Evolutionary conservation across 2,113 vertebrate genomes (phyloP).

Genomic region (Trogon surrucura): DNA sequence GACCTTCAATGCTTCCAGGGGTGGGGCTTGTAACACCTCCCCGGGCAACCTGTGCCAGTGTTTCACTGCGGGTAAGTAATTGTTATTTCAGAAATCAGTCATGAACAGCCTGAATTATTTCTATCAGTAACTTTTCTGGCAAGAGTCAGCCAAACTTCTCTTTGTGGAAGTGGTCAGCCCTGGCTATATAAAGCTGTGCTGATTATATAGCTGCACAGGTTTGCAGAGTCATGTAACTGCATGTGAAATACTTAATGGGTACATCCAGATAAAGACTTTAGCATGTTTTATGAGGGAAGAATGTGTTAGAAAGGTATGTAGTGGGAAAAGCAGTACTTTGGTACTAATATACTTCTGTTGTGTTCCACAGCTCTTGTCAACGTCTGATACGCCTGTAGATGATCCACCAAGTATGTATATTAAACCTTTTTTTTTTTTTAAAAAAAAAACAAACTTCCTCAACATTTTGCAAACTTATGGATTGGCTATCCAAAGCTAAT

Average conservation of each 20-base stretch:
- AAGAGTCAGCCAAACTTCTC: background rate
- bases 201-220: background rate
- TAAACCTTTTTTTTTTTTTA: background rate
- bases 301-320: background rate
- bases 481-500: background rate
- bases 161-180: background rate
- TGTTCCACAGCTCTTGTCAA: slow-evolving; percentile 86
- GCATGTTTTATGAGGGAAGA: background rate
- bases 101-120: background rate
- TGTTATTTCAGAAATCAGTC: background rate
- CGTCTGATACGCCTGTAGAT: slow-evolving; percentile 84
- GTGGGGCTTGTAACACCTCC: no score
- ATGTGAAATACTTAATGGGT: background rate
- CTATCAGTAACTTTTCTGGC: fast-evolving
- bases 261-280: background rate
- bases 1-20: no score
- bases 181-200: background rate
- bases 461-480: background rate
- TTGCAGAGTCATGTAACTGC: background rate
- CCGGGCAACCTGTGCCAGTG: no score
- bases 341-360: background rate
- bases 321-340: background rate
- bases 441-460: background rate
- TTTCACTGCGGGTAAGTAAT: background rate
- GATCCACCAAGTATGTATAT: slow-evolving; percentile 88